A percentile compares a stretch with the other conserved stretches of the same genome.
Evolutionary conservation across 2,113 vertebrate species (phyloP).

Genomic region (Oryzias javanicus): DNA sequence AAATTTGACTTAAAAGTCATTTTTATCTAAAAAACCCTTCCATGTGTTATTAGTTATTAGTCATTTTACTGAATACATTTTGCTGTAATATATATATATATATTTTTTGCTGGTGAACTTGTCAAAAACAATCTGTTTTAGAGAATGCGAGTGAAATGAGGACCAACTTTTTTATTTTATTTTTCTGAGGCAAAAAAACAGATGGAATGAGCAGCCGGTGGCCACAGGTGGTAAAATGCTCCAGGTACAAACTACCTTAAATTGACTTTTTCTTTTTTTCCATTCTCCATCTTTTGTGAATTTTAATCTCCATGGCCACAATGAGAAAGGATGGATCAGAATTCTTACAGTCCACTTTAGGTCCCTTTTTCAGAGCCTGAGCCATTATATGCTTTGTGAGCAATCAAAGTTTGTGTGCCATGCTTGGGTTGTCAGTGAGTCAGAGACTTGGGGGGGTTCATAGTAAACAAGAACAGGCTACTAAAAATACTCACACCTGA

Average conservation of each 20-base stretch:
- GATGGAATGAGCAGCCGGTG: not conserved
- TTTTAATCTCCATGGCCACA: constrained; percentile 28
- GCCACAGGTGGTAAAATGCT: constrained; percentile 45
- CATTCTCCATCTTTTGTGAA: constrained; percentile 23
- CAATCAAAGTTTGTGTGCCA: constrained; percentile 29
- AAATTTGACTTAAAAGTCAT: too few species aligned
- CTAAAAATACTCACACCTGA: constrained; percentile 23
- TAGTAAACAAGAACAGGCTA: not conserved
- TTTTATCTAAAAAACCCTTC: too few species aligned
- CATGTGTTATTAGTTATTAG: too few species aligned
- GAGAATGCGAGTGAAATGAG: not conserved
- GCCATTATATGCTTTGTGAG: constrained; percentile 15
- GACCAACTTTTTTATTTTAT: constrained; percentile 16
- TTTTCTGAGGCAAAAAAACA: constrained; percentile 11
- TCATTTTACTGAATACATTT: not conserved
- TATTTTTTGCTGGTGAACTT: not conserved
- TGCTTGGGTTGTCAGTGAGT: not conserved
- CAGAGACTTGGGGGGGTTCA: not conserved
- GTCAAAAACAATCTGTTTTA: not conserved
- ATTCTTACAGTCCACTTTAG: constrained; percentile 24
- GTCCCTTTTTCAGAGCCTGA: constrained; percentile 3
- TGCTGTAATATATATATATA: not conserved
- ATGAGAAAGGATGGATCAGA: constrained; percentile 17
- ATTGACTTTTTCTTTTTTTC: constrained; percentile 27
- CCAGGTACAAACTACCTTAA: constrained; percentile 26